Conservation (phyloP, 2,113 vertebrate species). For the Epinephelus moara region DNA sequence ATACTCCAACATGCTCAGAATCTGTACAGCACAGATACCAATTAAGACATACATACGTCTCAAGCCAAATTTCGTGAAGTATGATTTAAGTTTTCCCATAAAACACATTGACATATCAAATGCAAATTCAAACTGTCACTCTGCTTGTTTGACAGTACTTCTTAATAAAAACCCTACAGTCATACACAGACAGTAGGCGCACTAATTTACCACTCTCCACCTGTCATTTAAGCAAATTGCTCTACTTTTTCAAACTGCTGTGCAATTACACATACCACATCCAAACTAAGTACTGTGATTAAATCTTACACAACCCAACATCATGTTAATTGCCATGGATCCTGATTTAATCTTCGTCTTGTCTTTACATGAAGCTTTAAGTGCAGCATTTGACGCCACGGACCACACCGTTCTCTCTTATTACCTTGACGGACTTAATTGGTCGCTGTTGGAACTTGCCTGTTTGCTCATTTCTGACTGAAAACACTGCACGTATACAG, state of each 20-base stretch:
- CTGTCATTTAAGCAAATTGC: neutral
- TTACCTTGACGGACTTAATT: neutral
- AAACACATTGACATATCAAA: neutral
- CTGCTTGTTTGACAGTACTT: neutral
- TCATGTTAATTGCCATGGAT: neutral
- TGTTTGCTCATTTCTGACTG: neutral
- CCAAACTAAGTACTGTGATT: neutral
- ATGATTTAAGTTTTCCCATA: neutral
- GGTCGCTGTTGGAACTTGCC: neutral
- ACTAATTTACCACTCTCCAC: neutral
- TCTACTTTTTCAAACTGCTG: constrained; percentile 5
- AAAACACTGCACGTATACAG: neutral
- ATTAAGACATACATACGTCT: neutral
- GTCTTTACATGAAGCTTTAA: constrained; percentile 23
- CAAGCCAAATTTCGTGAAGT: neutral
- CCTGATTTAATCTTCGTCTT: constrained; percentile 12
- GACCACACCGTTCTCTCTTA: too few species aligned
- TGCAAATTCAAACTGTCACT: neutral
- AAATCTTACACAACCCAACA: constrained; percentile 23
- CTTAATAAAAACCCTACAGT: neutral
- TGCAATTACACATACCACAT: neutral
- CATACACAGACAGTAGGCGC: neutral
- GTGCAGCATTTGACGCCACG: neutral
- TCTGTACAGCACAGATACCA: neutral
- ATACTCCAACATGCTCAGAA: neutral